Evolutionary conservation across 2,888 invertebrate genomes (phyloP), one percentile per base, ranked within the genome.

Genomic region (Macaria liturata): DNA sequence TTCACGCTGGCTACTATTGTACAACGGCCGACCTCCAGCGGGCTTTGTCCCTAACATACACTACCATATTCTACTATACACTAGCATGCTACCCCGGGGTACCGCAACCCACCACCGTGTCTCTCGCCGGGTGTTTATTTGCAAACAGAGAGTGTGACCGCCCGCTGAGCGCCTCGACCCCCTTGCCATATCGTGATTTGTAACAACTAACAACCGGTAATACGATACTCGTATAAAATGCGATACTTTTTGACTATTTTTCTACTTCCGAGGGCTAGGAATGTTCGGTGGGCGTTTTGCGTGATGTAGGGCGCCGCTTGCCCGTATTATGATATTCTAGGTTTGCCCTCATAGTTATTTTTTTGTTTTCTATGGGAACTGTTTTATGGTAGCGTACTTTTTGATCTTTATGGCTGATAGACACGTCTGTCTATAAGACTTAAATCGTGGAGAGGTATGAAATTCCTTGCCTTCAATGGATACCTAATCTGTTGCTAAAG

Each of bases 51-150:
- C 66, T 64, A 62, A 77, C 50, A 37, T 20, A 48, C 59, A 20
- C 20, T 20, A 20, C 20, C 20, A 20, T 20, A 20, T 20, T 20
- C 20, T 1, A 20, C 20, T 20, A 20, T 20, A 20, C 46, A 70
- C 66, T 64, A 62, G 77, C 50, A 37, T 20, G 45, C 59, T 51
- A 55, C 59, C 59, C 59, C 59, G 45, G 59, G 59, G 54, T 51
- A 46, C 57, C 57, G 45, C 58, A 58, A 45, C 53, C 43, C 50
- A 55, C 50, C 44, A 50, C 52, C 46, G 55, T 48, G 52, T 46
- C 62, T 67, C 76, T 72, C 69, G 86, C 86, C 89, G 86, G 87
- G 83, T 91, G 91, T 88, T 87, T 91, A 90, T 91, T 91, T 91
- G 91, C 89, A 91, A 90, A 91, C 89, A 89, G 75, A 78, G 76